A percentile compares a stretch with the other conserved stretches of the same genome.
Evolutionary conservation across 2,113 vertebrate species (phyloP).

Genomic region (Tupaia chinensis): DNA sequence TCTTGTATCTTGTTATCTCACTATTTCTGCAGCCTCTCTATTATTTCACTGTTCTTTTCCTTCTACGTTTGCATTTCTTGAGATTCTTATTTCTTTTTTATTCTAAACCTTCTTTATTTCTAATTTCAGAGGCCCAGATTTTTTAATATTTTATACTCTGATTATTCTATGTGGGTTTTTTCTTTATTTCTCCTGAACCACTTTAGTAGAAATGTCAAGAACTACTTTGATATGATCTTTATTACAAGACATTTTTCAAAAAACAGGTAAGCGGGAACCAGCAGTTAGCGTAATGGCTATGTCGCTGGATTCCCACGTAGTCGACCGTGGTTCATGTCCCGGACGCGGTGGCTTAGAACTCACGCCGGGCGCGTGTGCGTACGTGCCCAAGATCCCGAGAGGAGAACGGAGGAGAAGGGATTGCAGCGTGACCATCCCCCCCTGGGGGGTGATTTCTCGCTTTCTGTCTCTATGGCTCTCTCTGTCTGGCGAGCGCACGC

Average conservation of each 20-base stretch:
- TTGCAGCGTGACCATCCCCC: too few species aligned
- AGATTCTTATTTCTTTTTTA: background rate
- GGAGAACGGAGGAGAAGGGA: too few species aligned
- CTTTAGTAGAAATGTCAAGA: constrained; percentile 5
- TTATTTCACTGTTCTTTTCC: background rate
- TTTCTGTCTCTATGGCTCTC: too few species aligned
- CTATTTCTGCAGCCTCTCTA: background rate
- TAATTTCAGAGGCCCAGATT: background rate
- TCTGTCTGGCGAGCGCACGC: too few species aligned
- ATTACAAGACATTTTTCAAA: background rate
- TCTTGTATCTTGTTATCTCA: background rate
- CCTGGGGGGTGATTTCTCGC: too few species aligned
- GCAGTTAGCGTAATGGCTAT: too few species aligned
- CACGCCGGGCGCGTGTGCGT: too few species aligned
- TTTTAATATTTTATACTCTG: background rate
- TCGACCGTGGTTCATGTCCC: too few species aligned
- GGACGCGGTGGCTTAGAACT: too few species aligned
- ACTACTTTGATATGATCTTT: background rate
- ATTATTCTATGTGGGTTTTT: background rate
- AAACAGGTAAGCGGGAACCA: background rate
- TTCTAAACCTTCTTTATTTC: background rate
- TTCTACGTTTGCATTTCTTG: background rate
- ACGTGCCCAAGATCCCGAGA: too few species aligned
- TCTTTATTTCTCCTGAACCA: constrained; percentile 12
- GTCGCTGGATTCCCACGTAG: too few species aligned